Conservation (phyloP, 2,113 vertebrate genomes). For the Meles meles region DNA sequence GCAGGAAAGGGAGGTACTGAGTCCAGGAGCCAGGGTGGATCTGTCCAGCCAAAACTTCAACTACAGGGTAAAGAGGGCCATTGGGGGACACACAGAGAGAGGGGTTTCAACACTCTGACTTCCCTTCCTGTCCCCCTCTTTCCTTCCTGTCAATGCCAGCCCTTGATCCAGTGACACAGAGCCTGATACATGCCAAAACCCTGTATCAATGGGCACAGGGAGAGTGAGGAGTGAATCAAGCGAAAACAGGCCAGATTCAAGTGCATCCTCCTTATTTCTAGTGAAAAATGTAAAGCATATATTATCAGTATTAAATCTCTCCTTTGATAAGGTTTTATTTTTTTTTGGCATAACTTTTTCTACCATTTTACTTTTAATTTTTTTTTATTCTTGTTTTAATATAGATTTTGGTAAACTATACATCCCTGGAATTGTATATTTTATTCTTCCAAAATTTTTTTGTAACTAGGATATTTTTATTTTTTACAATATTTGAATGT, state of each 20-base stretch:
- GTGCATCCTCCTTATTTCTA: background rate
- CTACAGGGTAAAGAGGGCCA: no score
- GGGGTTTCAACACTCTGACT: background rate
- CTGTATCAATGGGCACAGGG: background rate
- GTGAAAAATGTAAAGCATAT: background rate
- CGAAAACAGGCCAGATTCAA: background rate
- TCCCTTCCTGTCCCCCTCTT: background rate
- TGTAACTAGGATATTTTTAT: background rate
- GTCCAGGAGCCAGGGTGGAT: background rate
- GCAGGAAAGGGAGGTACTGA: background rate
- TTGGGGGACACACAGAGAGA: background rate
- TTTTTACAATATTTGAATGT: background rate
- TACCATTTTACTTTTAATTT: background rate
- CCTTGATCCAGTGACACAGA: background rate
- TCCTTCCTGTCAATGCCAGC: background rate
- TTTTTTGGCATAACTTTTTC: background rate
- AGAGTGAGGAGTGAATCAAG: background rate
- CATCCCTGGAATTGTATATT: background rate
- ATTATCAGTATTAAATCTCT: background rate
- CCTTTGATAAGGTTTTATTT: background rate
- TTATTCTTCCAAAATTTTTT: background rate
- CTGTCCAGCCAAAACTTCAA: background rate
- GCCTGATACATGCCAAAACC: background rate
- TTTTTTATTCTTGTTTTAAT: background rate
- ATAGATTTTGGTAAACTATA: background rate